Base-by-base conservation (phyloP, 2,797 vertebrate species). In the Potorous gilbertii region DNA sequence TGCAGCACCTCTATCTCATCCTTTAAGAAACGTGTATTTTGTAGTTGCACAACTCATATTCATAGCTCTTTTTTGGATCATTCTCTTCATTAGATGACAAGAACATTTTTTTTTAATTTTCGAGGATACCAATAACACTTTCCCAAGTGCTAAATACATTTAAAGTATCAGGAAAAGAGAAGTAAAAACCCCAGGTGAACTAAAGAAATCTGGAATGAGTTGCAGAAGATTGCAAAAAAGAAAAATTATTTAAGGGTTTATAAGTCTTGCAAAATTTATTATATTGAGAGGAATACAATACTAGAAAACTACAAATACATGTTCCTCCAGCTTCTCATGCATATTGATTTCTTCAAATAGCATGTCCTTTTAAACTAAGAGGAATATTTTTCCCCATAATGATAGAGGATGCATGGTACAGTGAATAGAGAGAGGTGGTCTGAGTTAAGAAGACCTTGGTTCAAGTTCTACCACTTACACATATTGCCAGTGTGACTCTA, bases 151-250 rank as follows among this genome's bases (percentile, higher is more conserved):
- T 16, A 3, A 89, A 27, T 9, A 90, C 52, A 66, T 1, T 92
- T 62, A 29, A 95, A 55, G 12, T 29, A 91, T 57, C 40, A 57
- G 91, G 81, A 74, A 27, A 29, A 95, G 91, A 95, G 1, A 94
- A 93, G 59, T 52, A 90, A 12, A 62, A 56, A n/a, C 13, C 0
- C 55, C 87, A 31, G 50, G 34, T 93, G 62, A 94, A 62, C 54
- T 87, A 87, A 94, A 94, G 55, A 56, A 92, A 3, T 55, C 93
- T 93, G 28, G 12, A 90, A 34, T 54, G 90, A 90, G 52, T 90
- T 90, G 8, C 55, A 27, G 18, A 95, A 91, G 66, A 50, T 40
- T 40, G 87, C 59, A 54, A 62, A 4, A 0, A 91, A 93, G 52
- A 56, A 29, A 94, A 1, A 3, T 87, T 95, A 6, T 59, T 54